These are phyloP conservation scores for Anagyrus pseudococci DNA, from an alignment of 2,888 invertebrate genomes.

Conservation along the genomic window DNA sequence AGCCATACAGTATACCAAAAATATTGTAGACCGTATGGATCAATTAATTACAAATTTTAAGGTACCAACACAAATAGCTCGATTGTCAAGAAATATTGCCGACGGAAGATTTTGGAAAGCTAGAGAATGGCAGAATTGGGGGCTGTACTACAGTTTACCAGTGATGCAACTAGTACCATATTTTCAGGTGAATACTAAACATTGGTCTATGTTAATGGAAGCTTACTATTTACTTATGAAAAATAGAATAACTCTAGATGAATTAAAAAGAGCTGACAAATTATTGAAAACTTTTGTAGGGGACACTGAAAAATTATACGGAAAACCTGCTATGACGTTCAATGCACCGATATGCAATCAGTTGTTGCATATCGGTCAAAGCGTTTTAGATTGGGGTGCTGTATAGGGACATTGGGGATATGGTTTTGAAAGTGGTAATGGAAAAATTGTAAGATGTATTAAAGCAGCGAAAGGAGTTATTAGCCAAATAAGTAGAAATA, in stretches of 20 bases:
- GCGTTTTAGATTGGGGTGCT: too few relatives aligned
- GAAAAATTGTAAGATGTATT: too few relatives aligned
- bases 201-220: background rate
- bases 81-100: slow-evolving; percentile 17
- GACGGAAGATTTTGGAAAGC: slow-evolving; percentile 26
- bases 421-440: too few relatives aligned
- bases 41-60: slow-evolving; percentile 2
- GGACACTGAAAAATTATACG: too few relatives aligned
- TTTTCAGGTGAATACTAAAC: background rate
- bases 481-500: too few relatives aligned
- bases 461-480: too few relatives aligned
- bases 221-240: background rate
- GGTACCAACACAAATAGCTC: slow-evolving; percentile 23
- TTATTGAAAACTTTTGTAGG: too few relatives aligned
- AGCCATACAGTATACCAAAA: slow-evolving; percentile 12
- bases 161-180: background rate
- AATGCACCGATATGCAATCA: too few relatives aligned
- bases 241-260: background rate
- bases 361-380: too few relatives aligned
- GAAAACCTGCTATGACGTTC: too few relatives aligned
- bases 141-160: slow-evolving; percentile 1
- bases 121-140: slow-evolving; percentile 18
- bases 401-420: too few relatives aligned
- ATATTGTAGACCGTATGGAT: slow-evolving; percentile 14
- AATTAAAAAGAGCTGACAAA: background rate